Percentiles rank a stretch among this genome's conserved stretches.
These are phyloP conservation scores for Coenobita brevimanus DNA, from an alignment of 1,140 invertebrate species.

Conservation along the genomic window DNA sequence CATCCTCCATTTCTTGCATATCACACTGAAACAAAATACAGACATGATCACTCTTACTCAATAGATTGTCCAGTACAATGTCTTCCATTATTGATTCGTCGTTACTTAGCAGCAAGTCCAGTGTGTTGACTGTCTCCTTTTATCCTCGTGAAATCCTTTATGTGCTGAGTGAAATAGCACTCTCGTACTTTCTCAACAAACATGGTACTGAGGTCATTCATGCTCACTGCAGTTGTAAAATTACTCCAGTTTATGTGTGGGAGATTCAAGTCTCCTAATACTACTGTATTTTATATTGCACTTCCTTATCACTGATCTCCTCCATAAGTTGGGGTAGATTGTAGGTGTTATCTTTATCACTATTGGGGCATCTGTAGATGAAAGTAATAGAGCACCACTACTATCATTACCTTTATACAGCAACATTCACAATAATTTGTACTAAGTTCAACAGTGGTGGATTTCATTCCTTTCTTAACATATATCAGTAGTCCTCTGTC, in stretches of 20 bases:
- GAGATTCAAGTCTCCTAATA: slow-evolving; percentile 22
- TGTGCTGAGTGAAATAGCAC: slow-evolving; percentile 3
- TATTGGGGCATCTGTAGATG: too few species aligned
- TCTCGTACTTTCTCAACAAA: slow-evolving; percentile 22
- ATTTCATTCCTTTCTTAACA: too few species aligned
- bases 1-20: not conserved
- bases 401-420: too few species aligned
- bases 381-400: too few species aligned
- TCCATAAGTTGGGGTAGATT: too few species aligned
- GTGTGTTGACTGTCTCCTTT: not conserved
- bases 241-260: slow-evolving; percentile 7
- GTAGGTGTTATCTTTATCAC: too few species aligned
- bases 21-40: not conserved
- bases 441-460: too few species aligned
- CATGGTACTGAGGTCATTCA: not conserved
- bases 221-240: too few species aligned
- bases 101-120: too few species aligned
- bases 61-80: not conserved
- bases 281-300: slow-evolving; percentile 15
- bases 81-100: not conserved
- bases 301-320: too few species aligned
- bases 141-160: slow-evolving; percentile 3
- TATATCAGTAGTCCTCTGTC: too few species aligned
- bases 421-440: too few species aligned
- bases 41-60: slow-evolving; percentile 29